Conservation (phyloP, 2,113 vertebrate genomes). For the Stigmatopora argus region DNA sequence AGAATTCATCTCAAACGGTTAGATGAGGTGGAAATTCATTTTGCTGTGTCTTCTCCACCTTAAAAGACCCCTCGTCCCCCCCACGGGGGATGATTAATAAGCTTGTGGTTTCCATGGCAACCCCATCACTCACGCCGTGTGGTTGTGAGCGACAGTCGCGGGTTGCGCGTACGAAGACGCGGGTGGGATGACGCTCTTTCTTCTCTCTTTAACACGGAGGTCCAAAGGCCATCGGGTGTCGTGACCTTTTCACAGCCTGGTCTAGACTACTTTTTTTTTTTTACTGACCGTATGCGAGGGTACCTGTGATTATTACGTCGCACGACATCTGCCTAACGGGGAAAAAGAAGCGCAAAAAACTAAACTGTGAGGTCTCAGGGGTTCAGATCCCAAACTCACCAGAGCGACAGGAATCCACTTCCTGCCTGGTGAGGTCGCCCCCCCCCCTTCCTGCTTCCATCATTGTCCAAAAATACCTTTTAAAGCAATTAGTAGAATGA, state of each 20-base stretch:
- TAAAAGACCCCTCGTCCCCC: neutral
- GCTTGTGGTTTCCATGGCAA: neutral
- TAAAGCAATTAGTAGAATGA: constrained; percentile 79
- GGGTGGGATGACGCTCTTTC: constrained; percentile 54
- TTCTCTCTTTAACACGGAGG: constrained; percentile 48
- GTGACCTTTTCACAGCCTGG: constrained; percentile 25
- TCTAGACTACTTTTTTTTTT: constrained; percentile 3
- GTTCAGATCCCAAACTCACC: neutral
- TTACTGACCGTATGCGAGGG: constrained; percentile 45
- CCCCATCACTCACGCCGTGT: neutral
- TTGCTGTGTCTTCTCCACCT: no score
- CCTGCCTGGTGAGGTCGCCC: constrained; percentile 42
- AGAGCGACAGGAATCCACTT: constrained; percentile 35
- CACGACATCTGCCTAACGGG: constrained; percentile 23
- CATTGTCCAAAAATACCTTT: constrained; percentile 73
- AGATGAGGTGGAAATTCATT: no score
- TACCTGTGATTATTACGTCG: constrained; percentile 42
- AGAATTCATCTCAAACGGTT: no score
- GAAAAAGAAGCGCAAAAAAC: constrained; percentile 4
- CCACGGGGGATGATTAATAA: no score
- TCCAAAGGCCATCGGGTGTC: constrained; percentile 59
- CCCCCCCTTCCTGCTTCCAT: constrained; percentile 20
- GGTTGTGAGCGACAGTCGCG: constrained; percentile 42
- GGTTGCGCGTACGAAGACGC: constrained; percentile 38
- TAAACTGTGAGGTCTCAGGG: neutral